Conservation (phyloP, 2,888 invertebrate species). For the Calameuta pallipes region DNA sequence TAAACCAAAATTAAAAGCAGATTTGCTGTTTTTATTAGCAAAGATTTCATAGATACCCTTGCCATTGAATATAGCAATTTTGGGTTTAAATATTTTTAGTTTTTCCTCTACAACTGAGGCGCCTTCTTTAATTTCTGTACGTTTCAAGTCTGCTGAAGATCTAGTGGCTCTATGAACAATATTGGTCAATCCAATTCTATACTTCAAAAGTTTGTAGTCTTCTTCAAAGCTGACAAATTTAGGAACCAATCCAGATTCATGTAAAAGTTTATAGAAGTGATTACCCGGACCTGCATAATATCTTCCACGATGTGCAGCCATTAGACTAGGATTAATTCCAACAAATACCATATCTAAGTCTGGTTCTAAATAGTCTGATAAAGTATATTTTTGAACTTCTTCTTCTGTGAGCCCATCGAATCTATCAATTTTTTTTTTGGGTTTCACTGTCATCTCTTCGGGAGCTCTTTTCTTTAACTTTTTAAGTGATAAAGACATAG, state of each 20-base stretch:
- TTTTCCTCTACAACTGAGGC: slow-evolving; percentile 49
- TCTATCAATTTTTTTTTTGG: slow-evolving; percentile 44
- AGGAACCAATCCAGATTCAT: slow-evolving; percentile 53
- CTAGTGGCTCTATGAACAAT: slow-evolving; percentile 58
- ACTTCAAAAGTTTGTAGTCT: slow-evolving; percentile 50
- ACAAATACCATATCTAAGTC: slow-evolving; percentile 58
- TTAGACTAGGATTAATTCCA: slow-evolving; percentile 62
- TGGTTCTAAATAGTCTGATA: slow-evolving; percentile 52
- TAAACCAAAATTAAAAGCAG: slow-evolving; percentile 54
- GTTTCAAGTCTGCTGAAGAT: slow-evolving; percentile 58
- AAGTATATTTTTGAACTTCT: slow-evolving; percentile 50
- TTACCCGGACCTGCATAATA: slow-evolving; percentile 64
- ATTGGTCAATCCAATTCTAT: slow-evolving; percentile 60
- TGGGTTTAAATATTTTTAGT: slow-evolving; percentile 52
- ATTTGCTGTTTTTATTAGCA: slow-evolving; percentile 42
- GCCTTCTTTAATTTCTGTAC: slow-evolving; percentile 57
- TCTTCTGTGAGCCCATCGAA: slow-evolving; percentile 59
- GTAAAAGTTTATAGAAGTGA: slow-evolving; percentile 62
- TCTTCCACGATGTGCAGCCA: slow-evolving; percentile 58
- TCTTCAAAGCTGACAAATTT: slow-evolving; percentile 50
- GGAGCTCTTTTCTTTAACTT: slow-evolving; percentile 47
- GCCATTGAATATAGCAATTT: slow-evolving; percentile 61
- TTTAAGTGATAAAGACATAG: slow-evolving; percentile 48
- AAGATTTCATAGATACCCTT: slow-evolving; percentile 62
- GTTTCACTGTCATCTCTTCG: slow-evolving; percentile 17